Conservation (phyloP, 2,888 invertebrate species). For the Zygaena filipendulae region DNA sequence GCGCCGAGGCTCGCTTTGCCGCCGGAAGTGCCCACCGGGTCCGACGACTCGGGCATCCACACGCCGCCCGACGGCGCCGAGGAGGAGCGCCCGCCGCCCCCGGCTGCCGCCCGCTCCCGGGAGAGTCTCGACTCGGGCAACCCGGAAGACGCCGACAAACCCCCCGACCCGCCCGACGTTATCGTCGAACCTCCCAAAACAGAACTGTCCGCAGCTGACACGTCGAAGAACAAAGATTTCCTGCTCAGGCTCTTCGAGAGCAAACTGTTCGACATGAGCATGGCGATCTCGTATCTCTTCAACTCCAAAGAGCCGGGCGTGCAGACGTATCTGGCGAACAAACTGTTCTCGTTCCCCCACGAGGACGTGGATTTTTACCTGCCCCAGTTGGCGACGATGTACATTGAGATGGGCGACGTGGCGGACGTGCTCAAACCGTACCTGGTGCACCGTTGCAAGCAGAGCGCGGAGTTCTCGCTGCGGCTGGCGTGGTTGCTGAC, state of each 20-base stretch:
- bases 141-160: constrained; percentile 69
- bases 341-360: constrained; percentile 94
- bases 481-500: constrained; percentile 97
- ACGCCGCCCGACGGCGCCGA: constrained; percentile 52
- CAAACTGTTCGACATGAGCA: constrained; percentile 95
- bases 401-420: constrained; percentile 97
- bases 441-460: constrained; percentile 76
- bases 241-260: constrained; percentile 94
- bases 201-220: constrained; percentile 38
- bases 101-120: constrained; percentile 71
- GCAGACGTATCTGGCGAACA: constrained; percentile 96
- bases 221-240: constrained; percentile 71
- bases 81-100: constrained; percentile 59
- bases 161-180: constrained; percentile 49
- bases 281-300: constrained; percentile 97
- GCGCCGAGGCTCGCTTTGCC: constrained; percentile 70
- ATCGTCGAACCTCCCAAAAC: constrained; percentile 36
- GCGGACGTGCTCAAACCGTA: constrained; percentile 78
- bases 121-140: constrained; percentile 81
- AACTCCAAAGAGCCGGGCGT: constrained; percentile 99
- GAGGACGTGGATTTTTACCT: constrained; percentile 97
- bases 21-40: constrained; percentile 68
- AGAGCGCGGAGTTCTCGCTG: constrained; percentile 95
- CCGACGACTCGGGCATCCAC: constrained; percentile 83
- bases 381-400: constrained; percentile 98